Base-by-base conservation (phyloP, 2,888 invertebrate species). In the Pristionchus entomophagus region DNA sequence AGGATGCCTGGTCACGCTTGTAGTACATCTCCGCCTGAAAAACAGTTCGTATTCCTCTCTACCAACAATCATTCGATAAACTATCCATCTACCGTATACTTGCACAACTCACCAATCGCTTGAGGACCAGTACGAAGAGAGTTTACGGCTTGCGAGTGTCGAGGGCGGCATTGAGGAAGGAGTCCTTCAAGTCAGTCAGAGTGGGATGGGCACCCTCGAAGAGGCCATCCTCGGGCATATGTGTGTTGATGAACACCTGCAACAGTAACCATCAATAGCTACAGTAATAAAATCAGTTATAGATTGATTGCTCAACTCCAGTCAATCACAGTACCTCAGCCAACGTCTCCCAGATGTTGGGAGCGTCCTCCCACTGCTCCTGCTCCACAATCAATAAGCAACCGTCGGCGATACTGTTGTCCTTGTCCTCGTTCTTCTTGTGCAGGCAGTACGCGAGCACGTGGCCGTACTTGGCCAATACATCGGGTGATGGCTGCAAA, bases 21-120 rank as follows among this genome's bases (percentile, higher is more conserved):
- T 77, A 26, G 56, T 85, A 29, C 73, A 77, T 35, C 56, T 85
- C 85, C n/a, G 77, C 85, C 85, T 85, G 84, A 0, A 84, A 32
- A 77, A n/a, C 41, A 8, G n/a, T n/a, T 45, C 12, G 29, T 77
- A 29, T 0, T n/a, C n/a, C n/a, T n/a, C n/a, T n/a, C n/a, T n/a
- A n/a, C n/a, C n/a, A n/a, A n/a, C n/a, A n/a, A n/a, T n/a, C n/a
- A n/a, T n/a, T n/a, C n/a, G n/a, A n/a, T 65, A 32, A 19, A 4
- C 10, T 26, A n/a, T n/a, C 6, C 4, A n/a, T 38, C 41, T 73
- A 73, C 41, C 41, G 45, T 73, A 73, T 17, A 19, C 5, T 65
- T 6, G 32, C 26, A 49, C 73, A 6, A 73, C 85, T 51, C 2
- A 85, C 85, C 85, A 85, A 59, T 41, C 53, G 59, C 73, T 45